Evolutionary conservation across 2,113 vertebrate genomes (phyloP).

Genomic region (Crotalus helleri): DNA sequence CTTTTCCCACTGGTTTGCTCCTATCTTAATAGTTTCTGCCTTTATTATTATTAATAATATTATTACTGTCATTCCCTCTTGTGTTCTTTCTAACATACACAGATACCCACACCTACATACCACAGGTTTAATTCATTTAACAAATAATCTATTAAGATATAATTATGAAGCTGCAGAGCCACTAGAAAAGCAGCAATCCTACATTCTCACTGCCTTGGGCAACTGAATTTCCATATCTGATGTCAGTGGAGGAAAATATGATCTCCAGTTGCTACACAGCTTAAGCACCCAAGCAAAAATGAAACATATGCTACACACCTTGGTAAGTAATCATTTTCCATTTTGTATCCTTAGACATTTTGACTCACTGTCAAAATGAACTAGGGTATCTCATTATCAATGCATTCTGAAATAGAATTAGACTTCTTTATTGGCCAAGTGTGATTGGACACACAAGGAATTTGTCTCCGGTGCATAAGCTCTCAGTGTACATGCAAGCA

Average conservation of each 20-base stretch:
- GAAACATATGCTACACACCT: conserved; percentile 67
- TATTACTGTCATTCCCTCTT: background rate
- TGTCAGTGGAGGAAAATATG: conserved; percentile 49
- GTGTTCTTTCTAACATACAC: background rate
- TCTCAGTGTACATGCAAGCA: too few species aligned
- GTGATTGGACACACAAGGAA: too few species aligned
- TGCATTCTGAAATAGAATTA: background rate
- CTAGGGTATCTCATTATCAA: conserved; percentile 45
- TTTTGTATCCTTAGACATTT: conserved; percentile 66
- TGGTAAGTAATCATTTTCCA: conserved; percentile 62
- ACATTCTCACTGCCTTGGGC: conserved; percentile 31
- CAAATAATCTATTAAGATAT: conserved; percentile 26
- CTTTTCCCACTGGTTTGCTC: background rate
- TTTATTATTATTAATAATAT: background rate
- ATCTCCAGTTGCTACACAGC: conserved; percentile 62
- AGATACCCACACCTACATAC: too few species aligned
- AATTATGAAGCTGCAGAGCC: conserved; percentile 17
- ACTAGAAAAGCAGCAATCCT: conserved; percentile 31
- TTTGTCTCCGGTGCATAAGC: too few species aligned
- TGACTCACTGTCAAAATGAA: conserved; percentile 63
- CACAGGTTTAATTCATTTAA: conserved; percentile 22
- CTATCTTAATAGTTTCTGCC: background rate
- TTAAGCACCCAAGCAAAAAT: conserved; percentile 68
- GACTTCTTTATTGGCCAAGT: too few species aligned
- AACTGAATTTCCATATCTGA: conserved; percentile 62